These are phyloP conservation scores for Eurois occulta DNA, from an alignment of 2,888 invertebrate species.

Conservation along the genomic window DNA sequence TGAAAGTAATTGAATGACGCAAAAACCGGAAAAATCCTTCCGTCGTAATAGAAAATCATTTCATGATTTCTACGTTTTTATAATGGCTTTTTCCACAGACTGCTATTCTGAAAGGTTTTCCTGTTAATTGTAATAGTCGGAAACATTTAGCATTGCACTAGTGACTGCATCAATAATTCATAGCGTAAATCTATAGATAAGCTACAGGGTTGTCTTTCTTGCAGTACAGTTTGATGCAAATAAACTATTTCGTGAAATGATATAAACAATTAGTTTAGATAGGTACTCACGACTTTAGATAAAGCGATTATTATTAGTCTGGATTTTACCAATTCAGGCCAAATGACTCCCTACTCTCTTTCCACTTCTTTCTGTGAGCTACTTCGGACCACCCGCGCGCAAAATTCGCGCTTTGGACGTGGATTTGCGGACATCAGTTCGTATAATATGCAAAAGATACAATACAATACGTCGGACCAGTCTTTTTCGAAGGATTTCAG, in stretches of 20 bases:
- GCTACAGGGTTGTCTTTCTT: background rate
- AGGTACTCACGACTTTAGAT: background rate
- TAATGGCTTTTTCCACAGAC: conserved; percentile 34
- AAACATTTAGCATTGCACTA: conserved; percentile 19
- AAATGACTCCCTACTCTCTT: background rate
- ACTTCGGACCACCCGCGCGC: background rate
- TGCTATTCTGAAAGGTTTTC: conserved; percentile 39
- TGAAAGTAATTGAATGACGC: background rate
- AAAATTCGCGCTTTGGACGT: too few species aligned
- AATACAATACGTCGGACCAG: background rate
- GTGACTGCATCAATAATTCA: conserved; percentile 14
- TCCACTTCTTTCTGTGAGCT: background rate
- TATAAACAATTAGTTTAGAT: background rate
- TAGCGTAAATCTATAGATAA: background rate
- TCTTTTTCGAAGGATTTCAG: background rate
- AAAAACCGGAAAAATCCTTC: background rate
- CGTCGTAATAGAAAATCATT: conserved; percentile 4
- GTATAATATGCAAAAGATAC: too few species aligned
- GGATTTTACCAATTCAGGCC: background rate
- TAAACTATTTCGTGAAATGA: too few species aligned
- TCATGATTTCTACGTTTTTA: background rate
- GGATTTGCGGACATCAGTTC: too few species aligned
- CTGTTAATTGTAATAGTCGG: conserved; percentile 29
- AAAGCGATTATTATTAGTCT: background rate
- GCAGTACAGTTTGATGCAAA: background rate